A percentile compares a stretch with the other conserved stretches of the same genome.
These are phyloP conservation scores for Drosophila tanythrix DNA, from an alignment of 2,888 invertebrate species.

Conservation along the genomic window DNA sequence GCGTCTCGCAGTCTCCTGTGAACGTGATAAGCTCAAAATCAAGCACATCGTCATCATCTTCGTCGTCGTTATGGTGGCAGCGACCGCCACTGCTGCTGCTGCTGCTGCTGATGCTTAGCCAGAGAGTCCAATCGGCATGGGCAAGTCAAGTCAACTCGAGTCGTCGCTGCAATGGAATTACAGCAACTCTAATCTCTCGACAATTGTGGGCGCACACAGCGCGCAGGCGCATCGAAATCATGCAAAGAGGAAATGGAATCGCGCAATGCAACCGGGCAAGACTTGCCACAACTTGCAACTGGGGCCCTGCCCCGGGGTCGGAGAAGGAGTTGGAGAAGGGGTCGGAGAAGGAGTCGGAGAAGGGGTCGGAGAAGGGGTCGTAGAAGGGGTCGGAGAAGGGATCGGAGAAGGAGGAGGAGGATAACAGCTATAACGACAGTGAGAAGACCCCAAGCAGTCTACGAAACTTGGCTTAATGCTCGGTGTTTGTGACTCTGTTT, in stretches of 20 bases:
- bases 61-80: constrained; percentile 51
- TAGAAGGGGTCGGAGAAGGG: neutral
- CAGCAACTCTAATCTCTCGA: constrained; percentile 80
- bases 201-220: constrained; percentile 77
- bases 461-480: constrained; percentile 62
- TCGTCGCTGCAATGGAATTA: constrained; percentile 63
- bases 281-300: constrained; percentile 27
- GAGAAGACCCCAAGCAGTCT: constrained; percentile 85
- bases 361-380: constrained; percentile 1
- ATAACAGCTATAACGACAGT: constrained; percentile 24
- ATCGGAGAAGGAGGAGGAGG: neutral
- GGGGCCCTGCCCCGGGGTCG: constrained; percentile 17
- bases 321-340: constrained; percentile 1
- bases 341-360: neutral
- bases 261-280: constrained; percentile 53
- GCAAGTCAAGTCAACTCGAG: constrained; percentile 16
- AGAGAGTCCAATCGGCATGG: constrained; percentile 65
- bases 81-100: constrained; percentile 12
- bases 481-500: constrained; percentile 46
- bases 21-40: constrained; percentile 79
- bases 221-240: constrained; percentile 60
- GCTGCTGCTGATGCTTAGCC: constrained; percentile 26
- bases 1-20: constrained; percentile 73
- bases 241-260: constrained; percentile 77
- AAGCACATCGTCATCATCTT: constrained; percentile 62